phyloP scores from a whole-genome alignment of 2,888 invertebrate species.

The Tetranychus piercei region DNA sequence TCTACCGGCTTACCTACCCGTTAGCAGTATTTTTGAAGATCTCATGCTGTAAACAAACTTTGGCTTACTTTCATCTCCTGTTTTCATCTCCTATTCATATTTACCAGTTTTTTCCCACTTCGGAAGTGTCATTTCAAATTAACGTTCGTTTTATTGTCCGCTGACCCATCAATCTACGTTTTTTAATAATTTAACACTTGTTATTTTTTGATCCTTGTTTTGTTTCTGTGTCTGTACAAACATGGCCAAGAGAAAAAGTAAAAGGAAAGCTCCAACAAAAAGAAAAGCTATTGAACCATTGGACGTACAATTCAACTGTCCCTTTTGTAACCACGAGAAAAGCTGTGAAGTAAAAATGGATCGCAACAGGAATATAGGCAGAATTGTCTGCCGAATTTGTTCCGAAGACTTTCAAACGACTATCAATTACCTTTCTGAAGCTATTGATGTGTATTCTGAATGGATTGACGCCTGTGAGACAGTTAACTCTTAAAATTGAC shows the following conservation, averaged over 20 bases:
- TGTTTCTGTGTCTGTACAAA: background rate
- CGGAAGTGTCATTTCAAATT: no score
- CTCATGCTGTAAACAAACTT: no score
- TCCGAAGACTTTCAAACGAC: conserved; percentile 88
- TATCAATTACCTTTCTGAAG: conserved; percentile 82
- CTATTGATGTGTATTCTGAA: conserved; percentile 95
- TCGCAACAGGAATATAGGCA: conserved; percentile 74
- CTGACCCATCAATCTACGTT: no score
- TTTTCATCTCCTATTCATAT: no score
- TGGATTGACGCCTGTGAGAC: conserved; percentile 99
- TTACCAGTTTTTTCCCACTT: no score
- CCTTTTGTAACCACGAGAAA: conserved; percentile 97
- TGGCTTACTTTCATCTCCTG: no score
- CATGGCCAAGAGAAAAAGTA: conserved; percentile 93
- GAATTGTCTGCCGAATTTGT: conserved; percentile 85
- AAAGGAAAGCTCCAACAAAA: conserved; percentile 92
- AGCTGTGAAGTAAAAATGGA: conserved; percentile 99
- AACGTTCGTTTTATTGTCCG: no score
- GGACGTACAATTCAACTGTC: conserved; percentile 91
- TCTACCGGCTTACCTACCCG: no score
- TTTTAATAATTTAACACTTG: background rate
- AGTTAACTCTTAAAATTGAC: conserved; percentile 48
- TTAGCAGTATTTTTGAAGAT: no score
- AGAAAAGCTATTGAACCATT: conserved; percentile 76
- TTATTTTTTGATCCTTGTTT: background rate